Percentiles rank a stretch among this genome's conserved stretches.
phyloP scores from a whole-genome alignment of 2,113 vertebrate genomes.

The Lutjanus erythropterus region DNA sequence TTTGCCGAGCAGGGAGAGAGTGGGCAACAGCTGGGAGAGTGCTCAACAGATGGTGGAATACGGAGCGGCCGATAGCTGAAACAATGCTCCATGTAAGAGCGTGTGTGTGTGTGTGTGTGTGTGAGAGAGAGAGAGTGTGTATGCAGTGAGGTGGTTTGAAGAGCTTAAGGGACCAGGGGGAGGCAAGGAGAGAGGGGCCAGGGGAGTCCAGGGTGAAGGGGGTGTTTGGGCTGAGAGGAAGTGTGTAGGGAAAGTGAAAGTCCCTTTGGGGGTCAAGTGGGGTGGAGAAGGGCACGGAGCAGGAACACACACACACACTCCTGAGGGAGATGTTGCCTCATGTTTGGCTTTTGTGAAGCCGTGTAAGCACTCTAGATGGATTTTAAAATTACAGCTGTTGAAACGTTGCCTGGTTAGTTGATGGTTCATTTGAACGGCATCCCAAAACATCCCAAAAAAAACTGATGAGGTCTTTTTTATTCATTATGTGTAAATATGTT shows the following conservation, averaged over 20 bases:
- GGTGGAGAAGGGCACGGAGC: conserved; percentile 35
- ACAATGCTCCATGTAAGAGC: conserved; percentile 62
- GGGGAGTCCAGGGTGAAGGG: conserved; percentile 77
- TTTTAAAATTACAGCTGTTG: conserved; percentile 18
- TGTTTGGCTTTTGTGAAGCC: conserved; percentile 30
- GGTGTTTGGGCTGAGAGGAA: conserved; percentile 72
- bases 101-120: conserved; percentile 36
- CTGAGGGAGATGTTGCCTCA: conserved; percentile 34
- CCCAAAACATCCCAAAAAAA: conserved; percentile 8
- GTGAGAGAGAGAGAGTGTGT: conserved; percentile 45
- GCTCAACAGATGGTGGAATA: conserved; percentile 76
- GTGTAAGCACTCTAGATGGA: not conserved
- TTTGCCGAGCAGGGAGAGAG: conserved; percentile 68
- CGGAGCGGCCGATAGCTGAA: conserved; percentile 57
- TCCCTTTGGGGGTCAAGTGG: conserved; percentile 47
- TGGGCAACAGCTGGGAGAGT: conserved; percentile 81
- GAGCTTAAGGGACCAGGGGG: conserved; percentile 60
- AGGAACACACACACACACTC: conserved; percentile 58
- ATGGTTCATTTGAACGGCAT: conserved; percentile 39
- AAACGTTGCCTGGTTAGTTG: conserved; percentile 22
- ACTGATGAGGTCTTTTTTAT: not conserved
- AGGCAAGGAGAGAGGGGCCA: conserved; percentile 65
- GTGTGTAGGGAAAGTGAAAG: conserved; percentile 71
- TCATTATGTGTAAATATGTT: not conserved
- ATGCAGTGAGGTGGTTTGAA: conserved; percentile 47